Conservation (phyloP, 2,113 vertebrate genomes). For the Halcyon malimbica region DNA sequence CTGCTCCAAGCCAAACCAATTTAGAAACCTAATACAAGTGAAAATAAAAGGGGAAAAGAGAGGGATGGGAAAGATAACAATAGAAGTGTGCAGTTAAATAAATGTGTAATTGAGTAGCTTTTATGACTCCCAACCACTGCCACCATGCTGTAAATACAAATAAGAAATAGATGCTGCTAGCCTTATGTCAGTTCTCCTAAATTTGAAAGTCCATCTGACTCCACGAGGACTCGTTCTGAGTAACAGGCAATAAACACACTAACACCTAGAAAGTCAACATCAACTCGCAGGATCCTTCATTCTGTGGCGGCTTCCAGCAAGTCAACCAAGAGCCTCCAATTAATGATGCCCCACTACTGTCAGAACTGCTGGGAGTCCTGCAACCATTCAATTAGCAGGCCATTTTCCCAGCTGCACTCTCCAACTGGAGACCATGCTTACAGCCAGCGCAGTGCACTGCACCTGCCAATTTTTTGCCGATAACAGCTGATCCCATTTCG, state of each 20-base stretch:
- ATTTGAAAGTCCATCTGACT: not conserved
- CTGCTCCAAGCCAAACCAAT: not conserved
- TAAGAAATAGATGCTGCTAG: not conserved
- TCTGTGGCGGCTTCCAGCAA: not conserved
- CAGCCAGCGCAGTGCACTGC: not conserved
- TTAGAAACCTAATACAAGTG: not conserved
- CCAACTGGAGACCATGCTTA: not conserved
- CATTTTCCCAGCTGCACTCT: slow-evolving; percentile 59
- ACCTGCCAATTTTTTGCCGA: slow-evolving; percentile 47
- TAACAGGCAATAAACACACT: not conserved
- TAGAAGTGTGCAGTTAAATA: not conserved
- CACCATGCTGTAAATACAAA: not conserved
- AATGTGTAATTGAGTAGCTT: not conserved
- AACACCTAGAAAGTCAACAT: not conserved
- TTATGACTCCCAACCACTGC: not conserved
- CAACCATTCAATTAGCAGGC: slow-evolving; percentile 51
- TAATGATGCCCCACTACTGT: not conserved
- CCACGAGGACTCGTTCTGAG: not conserved
- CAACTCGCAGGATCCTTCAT: not conserved
- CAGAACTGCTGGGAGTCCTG: slow-evolving; percentile 32
- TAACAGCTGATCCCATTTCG: slow-evolving; percentile 57
- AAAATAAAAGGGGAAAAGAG: not conserved
- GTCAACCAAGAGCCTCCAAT: not conserved
- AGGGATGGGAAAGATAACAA: not conserved
- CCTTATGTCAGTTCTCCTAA: not conserved